Evolutionary conservation across 2,113 vertebrate species (phyloP).

Genomic region (Balaeniceps rex): DNA sequence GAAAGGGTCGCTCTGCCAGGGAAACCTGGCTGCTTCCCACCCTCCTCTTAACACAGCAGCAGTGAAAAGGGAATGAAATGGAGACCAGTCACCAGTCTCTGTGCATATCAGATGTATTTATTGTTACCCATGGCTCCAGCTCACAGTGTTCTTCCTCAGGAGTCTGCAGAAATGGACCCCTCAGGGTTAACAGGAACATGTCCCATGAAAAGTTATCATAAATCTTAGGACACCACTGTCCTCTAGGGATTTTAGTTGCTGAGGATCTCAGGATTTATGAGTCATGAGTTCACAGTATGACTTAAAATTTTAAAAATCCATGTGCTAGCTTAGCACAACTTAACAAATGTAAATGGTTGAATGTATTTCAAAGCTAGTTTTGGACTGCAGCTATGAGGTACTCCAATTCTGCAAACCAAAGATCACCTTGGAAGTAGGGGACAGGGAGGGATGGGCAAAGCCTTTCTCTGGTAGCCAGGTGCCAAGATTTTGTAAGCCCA

Average conservation of each 20-base stretch:
- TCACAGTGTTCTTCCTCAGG: not conserved
- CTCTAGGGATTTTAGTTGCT: not conserved
- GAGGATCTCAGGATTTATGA: not conserved
- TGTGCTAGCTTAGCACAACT: not conserved
- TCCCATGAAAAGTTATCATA: not conserved
- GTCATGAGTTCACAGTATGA: not conserved
- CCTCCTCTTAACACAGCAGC: not conserved
- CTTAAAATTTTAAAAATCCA: not conserved
- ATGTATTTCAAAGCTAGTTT: not conserved
- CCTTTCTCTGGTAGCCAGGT: not conserved
- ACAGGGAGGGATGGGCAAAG: not conserved
- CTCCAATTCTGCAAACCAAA: slow-evolving; percentile 52
- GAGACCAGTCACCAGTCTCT: not conserved
- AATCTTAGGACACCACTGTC: not conserved
- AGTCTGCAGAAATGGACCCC: not conserved
- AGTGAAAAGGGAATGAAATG: not conserved
- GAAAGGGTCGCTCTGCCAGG: not conserved
- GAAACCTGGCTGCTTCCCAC: not conserved
- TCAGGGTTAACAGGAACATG: not conserved
- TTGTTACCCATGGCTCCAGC: not conserved
- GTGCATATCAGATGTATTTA: not conserved
- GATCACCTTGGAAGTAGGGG: not conserved
- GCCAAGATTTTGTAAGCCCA: slow-evolving; percentile 59
- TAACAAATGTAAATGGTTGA: not conserved
- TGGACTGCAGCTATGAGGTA: not conserved